These are phyloP conservation scores for Chaetodon trifascialis DNA, from an alignment of 2,113 vertebrate genomes.

Conservation along the genomic window DNA sequence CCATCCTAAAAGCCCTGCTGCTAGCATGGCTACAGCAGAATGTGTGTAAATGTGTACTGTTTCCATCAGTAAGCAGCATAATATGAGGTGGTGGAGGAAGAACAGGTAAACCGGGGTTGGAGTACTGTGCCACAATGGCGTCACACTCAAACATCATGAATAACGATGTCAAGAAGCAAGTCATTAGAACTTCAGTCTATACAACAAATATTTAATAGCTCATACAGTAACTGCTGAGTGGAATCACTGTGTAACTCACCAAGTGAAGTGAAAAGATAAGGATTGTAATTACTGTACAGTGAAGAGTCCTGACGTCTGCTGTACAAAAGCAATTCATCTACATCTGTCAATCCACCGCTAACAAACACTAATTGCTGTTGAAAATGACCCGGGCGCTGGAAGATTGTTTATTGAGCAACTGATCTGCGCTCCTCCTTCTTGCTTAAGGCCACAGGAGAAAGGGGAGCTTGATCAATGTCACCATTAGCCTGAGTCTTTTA, in stretches of 20 bases:
- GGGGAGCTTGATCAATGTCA: slow-evolving; percentile 69
- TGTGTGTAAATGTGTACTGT: not conserved
- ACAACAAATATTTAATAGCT: slow-evolving; percentile 34
- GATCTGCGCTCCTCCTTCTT: slow-evolving; percentile 67
- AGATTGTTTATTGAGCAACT: slow-evolving; percentile 82
- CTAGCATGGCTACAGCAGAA: not conserved
- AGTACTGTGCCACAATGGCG: too few relatives aligned
- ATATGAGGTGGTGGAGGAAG: not conserved
- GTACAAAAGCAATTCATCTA: slow-evolving; percentile 46
- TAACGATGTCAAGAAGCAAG: not conserved
- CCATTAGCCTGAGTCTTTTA: slow-evolving; percentile 48
- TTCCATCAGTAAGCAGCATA: not conserved
- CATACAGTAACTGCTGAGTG: not conserved
- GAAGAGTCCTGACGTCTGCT: slow-evolving; percentile 31
- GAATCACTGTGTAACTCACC: slow-evolving; percentile 9
- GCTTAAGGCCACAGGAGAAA: slow-evolving; percentile 33
- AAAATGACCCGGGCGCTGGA: slow-evolving; percentile 63
- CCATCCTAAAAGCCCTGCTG: not conserved
- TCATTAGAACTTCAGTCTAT: slow-evolving; percentile 7
- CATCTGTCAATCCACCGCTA: slow-evolving; percentile 38
- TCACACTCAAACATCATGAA: slow-evolving; percentile 3
- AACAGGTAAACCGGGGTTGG: too few relatives aligned
- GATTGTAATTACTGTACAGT: slow-evolving; percentile 42
- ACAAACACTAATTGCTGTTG: slow-evolving; percentile 71
- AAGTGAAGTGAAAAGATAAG: slow-evolving; percentile 43